A percentile compares a stretch with the other conserved stretches of the same genome.
Evolutionary conservation across 1,140 invertebrate genomes (phyloP).

Genomic region (Ridgeia piscesae): DNA sequence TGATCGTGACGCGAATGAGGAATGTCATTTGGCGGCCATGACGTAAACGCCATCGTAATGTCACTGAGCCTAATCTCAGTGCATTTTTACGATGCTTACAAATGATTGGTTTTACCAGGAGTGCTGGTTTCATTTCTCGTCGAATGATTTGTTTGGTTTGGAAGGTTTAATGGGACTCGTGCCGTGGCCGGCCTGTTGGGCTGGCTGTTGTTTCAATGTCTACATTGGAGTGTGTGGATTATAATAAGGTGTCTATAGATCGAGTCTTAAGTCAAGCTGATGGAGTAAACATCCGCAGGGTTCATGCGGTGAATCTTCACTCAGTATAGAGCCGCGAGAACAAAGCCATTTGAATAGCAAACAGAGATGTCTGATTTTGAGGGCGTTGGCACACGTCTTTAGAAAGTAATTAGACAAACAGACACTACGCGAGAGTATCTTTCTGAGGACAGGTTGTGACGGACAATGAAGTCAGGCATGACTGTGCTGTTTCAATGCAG

Average conservation of each 20-base stretch:
- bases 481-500: no score
- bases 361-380: not conserved
- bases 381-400: no score
- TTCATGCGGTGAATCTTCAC: not conserved
- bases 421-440: no score
- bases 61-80: not conserved
- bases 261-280: not conserved
- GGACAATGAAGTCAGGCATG: no score
- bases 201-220: not conserved
- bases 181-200: no score
- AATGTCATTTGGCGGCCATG: not conserved
- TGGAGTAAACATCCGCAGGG: no score
- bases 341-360: not conserved
- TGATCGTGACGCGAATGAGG: not conserved
- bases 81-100: not conserved
- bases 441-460: no score
- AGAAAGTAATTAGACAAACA: no score
- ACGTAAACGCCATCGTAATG: not conserved
- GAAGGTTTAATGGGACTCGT: not conserved
- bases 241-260: not conserved
- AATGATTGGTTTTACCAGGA: not conserved
- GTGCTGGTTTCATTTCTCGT: not conserved
- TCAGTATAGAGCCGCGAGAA: not conserved
- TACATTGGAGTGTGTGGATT: not conserved
- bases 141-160: not conserved